Conservation (phyloP, 1,140 invertebrate species). For the Dryas iulia region DNA sequence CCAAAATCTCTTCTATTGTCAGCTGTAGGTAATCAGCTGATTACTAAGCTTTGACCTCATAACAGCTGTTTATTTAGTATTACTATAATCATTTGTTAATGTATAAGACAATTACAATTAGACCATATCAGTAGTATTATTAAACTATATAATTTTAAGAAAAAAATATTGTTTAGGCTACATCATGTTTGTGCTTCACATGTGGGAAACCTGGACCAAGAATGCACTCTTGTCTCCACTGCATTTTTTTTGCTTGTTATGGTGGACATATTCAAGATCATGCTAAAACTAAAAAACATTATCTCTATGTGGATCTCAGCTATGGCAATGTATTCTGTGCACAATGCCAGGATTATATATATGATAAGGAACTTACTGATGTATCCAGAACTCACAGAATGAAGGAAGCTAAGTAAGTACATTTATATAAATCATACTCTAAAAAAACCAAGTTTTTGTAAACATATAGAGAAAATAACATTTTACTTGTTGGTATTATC, state of each 20-base stretch:
- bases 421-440: neutral
- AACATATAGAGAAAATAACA: no score
- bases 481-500: no score
- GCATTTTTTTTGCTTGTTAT: conserved; percentile 95
- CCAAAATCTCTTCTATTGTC: conserved; percentile 25
- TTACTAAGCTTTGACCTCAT: conserved; percentile 64
- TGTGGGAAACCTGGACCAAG: conserved; percentile 88
- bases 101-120: neutral
- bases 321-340: conserved; percentile 96
- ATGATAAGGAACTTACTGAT: conserved; percentile 86
- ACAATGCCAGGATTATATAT: conserved; percentile 95
- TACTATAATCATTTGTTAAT: neutral
- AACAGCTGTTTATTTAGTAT: conserved; percentile 50
- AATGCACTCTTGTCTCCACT: conserved; percentile 94
- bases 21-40: conserved; percentile 63
- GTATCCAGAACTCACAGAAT: conserved; percentile 81
- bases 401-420: conserved; percentile 82
- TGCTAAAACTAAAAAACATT: conserved; percentile 89
- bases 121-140: neutral
- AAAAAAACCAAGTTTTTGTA: no score
- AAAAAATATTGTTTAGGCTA: conserved; percentile 79
- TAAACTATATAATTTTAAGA: neutral
- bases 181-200: conserved; percentile 87
- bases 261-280: conserved; percentile 92
- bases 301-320: conserved; percentile 91